phyloP scores from a whole-genome alignment of 1,140 invertebrate genomes.

The Drosophila yakuba region DNA sequence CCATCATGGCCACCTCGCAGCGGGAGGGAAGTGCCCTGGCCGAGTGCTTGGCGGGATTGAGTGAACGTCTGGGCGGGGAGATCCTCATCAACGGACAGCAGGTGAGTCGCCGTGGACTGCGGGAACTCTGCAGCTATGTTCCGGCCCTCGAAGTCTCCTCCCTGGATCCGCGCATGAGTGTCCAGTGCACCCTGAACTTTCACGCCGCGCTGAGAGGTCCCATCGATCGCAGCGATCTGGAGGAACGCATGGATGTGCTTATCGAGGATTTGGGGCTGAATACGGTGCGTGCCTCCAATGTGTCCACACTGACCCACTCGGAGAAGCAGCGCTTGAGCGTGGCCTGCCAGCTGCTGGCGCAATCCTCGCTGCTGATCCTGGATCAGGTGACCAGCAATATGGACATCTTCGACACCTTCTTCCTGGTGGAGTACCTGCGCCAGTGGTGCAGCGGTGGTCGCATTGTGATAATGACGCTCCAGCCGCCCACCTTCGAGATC shows the following conservation, averaged over 20 bases:
- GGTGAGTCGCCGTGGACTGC: constrained; percentile 89
- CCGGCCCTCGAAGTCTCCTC: constrained; percentile 78
- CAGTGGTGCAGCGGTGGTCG: constrained; percentile 95
- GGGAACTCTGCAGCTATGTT: constrained; percentile 85
- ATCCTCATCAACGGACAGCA: constrained; percentile 94
- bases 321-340: constrained; percentile 94
- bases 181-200: constrained; percentile 92
- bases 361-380: constrained; percentile 92
- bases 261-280: constrained; percentile 96
- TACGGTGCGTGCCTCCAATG: constrained; percentile 92
- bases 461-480: constrained; percentile 95
- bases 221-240: constrained; percentile 87
- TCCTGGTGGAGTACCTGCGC: constrained; percentile 95
- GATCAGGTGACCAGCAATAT: constrained; percentile 96
- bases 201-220: constrained; percentile 90
- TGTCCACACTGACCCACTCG: constrained; percentile 92
- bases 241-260: constrained; percentile 91
- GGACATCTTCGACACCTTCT: constrained; percentile 98
- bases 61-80: constrained; percentile 90
- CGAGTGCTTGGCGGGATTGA: constrained; percentile 91
- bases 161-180: constrained; percentile 90
- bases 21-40: constrained; percentile 92
- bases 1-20: constrained; percentile 94
- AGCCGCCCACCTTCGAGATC: constrained; percentile 97
- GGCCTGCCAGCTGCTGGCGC: constrained; percentile 93